A percentile compares a stretch with the other conserved stretches of the same genome.
Evolutionary conservation across 2,113 vertebrate species (phyloP).

Genomic region (Agelaius tricolor): DNA sequence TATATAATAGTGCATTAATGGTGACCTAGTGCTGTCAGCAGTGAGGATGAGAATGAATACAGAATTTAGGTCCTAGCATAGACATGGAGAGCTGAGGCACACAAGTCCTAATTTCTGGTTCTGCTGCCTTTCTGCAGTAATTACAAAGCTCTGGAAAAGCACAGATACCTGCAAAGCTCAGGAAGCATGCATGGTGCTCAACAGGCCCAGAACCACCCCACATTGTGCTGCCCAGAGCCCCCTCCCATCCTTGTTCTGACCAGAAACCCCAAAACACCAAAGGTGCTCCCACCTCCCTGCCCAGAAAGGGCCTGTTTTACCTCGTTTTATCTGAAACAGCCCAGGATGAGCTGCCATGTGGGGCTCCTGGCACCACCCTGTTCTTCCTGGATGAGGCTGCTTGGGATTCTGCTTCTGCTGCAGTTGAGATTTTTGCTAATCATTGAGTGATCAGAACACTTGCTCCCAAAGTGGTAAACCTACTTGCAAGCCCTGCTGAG

Average conservation of each 20-base stretch:
- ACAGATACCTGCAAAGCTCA: not conserved
- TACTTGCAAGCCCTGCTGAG: not conserved
- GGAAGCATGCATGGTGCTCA: accelerated
- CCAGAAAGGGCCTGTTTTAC: accelerated
- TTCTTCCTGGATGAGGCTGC: not conserved
- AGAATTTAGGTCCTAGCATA: not conserved
- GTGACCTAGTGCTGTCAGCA: not conserved
- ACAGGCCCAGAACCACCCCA: not conserved
- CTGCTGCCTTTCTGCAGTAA: not conserved
- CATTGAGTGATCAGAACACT: not conserved
- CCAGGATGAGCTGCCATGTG: accelerated
- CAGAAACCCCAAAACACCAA: not conserved
- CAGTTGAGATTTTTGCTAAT: not conserved
- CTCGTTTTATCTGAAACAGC: accelerated
- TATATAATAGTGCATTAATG: not conserved
- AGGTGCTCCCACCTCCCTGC: not conserved
- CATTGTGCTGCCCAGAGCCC: accelerated
- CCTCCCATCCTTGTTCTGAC: not conserved
- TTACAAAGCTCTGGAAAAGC: not conserved
- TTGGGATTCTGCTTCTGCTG: not conserved
- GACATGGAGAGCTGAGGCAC: not conserved
- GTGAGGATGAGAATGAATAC: not conserved
- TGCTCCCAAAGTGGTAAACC: not conserved
- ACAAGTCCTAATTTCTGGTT: not conserved
- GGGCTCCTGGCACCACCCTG: accelerated